Evolutionary conservation across 1,140 invertebrate species (phyloP), one percentile per base, ranked within the genome.

Genomic region (Drosophila athabasca): DNA sequence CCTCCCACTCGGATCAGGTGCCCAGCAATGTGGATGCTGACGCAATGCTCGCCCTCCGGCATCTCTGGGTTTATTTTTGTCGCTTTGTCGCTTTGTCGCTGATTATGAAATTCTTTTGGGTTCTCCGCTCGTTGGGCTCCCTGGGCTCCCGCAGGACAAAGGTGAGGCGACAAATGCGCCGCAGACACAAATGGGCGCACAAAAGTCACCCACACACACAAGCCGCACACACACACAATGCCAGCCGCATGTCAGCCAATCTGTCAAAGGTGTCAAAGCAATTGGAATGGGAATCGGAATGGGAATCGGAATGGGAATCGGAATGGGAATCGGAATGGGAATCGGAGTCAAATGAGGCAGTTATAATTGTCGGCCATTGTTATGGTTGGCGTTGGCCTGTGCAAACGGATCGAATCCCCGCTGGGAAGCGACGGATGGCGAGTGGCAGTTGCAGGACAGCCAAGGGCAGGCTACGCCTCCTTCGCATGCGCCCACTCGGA

Each of bases 261-360:
- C 82, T 81, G 81, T 87, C 82, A 85, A 87, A 78, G 77, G 73
- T 85, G 72, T 62, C 72, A 76, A 57, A 69, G 72, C 64, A 51
- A 39, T 50, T 41, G 35, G 29, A 7, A 31, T 7, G 2, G 49
- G 45, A 62, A 62, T 52, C 45, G 59, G n/a, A n/a, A n/a, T n/a
- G n/a, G n/a, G n/a, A n/a, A n/a, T n/a, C n/a, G n/a, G n/a, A n/a
- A 31, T 7, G 2, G 49, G 45, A 51, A 39, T 50, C 26, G 35
- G 29, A 7, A 31, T 7, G 2, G 49, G 45, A 7, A 31, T 7
- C 2, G 49, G 45, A 62, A 62, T 53, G 31, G 59, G 50, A 51
- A 24, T 39, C 13, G 39, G 54, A 53, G 45, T 26, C 51, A 69
- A 69, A 69, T 69, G 67, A 69, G 67, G 67, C 67, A 50, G 64